Evolutionary conservation across 2,113 vertebrate species (phyloP).

Genomic region (Sarotherodon lohbergeri): DNA sequence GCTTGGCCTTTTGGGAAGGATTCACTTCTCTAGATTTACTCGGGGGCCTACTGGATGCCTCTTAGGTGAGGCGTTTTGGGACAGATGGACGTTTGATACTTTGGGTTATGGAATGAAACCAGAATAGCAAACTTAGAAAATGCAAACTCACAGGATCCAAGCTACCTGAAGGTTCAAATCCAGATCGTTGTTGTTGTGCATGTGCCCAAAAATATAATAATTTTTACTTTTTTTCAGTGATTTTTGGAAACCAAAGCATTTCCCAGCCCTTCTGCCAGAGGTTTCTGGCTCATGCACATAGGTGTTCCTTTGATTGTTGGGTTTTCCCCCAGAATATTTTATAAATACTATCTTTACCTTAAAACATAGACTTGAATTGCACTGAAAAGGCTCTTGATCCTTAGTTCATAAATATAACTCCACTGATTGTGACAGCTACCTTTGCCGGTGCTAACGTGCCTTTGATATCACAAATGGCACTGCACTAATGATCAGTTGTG

Average conservation of each 20-base stretch:
- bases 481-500: not conserved
- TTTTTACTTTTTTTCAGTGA: not conserved
- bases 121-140: not conserved
- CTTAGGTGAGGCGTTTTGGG: not conserved
- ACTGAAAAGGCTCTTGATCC: not conserved
- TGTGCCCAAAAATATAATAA: not conserved
- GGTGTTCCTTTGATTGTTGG: not conserved
- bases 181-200: not conserved
- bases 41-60: not conserved
- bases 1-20: not conserved
- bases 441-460: not conserved
- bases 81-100: not conserved
- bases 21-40: not conserved
- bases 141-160: not conserved
- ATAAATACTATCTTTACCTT: not conserved
- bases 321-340: not conserved
- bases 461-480: not conserved
- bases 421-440: not conserved
- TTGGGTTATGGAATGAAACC: not conserved
- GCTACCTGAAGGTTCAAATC: not conserved
- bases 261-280: not conserved
- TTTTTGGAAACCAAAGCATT: not conserved
- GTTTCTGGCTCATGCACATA: not conserved
- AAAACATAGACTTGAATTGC: not conserved
- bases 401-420: not conserved